These are phyloP conservation scores for Melieria omissa DNA, from an alignment of 2,888 invertebrate species.

Conservation along the genomic window DNA sequence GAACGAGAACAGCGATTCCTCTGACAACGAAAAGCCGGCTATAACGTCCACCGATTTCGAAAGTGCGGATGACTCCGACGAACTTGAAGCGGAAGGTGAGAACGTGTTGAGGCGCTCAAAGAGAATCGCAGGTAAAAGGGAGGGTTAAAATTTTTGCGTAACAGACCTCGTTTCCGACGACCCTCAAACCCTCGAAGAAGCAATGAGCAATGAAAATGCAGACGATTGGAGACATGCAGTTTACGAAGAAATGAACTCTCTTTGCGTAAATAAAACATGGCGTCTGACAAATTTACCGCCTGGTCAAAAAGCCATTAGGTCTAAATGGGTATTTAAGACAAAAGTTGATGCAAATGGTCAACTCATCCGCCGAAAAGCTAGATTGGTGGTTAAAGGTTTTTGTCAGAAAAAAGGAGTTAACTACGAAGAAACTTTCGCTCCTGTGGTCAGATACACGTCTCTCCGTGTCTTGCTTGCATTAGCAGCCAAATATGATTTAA, in stretches of 20 bases:
- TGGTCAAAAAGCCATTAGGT: no score
- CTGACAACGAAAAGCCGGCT: no score
- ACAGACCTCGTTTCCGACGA: slow-evolving; percentile 6
- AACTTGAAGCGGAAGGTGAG: not conserved
- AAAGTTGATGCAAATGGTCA: slow-evolving; percentile 39
- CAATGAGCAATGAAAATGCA: slow-evolving; percentile 15
- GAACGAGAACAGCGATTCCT: no score
- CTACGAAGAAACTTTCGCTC: no score
- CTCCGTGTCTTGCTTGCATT: no score
- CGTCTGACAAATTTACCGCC: no score
- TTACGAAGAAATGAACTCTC: slow-evolving; percentile 36
- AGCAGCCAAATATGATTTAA: no score
- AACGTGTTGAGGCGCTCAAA: slow-evolving; percentile 3
- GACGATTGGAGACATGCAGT: slow-evolving; percentile 26
- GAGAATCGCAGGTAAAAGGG: slow-evolving; percentile 2
- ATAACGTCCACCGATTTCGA: no score
- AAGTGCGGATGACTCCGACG: slow-evolving; percentile 7
- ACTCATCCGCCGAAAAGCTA: slow-evolving; percentile 42
- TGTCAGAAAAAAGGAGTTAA: no score
- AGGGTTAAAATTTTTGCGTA: slow-evolving; percentile 5
- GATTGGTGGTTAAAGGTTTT: no score
- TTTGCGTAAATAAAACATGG: no score
- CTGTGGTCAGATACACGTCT: no score
- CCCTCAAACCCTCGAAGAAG: slow-evolving; percentile 10
- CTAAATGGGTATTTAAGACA: slow-evolving; percentile 43